Evolutionary conservation across 2,113 vertebrate species (phyloP).

Genomic region (Myotis davidii): DNA sequence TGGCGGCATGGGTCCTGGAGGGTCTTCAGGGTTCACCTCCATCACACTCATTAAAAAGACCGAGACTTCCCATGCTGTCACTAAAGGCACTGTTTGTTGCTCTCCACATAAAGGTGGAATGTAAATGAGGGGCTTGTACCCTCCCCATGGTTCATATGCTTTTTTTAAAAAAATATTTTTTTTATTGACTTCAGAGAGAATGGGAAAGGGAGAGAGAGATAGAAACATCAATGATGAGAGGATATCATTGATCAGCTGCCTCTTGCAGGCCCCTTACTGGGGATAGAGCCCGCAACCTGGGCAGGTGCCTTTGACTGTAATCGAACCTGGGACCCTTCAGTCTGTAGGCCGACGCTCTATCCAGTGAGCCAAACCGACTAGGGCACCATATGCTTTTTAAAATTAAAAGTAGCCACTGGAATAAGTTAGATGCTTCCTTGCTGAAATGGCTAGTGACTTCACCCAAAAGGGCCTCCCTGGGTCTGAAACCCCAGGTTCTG

Average conservation of each 20-base stretch:
- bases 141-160: background rate
- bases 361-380: no score
- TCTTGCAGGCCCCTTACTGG: no score
- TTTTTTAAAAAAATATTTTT: background rate
- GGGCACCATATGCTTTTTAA: no score
- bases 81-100: background rate
- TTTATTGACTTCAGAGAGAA: no score
- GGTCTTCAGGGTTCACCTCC: background rate
- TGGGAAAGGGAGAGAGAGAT: no score
- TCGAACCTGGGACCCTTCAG: no score
- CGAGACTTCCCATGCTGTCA: background rate
- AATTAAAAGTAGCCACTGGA: background rate
- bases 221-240: no score
- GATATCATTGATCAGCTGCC: no score
- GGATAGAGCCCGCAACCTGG: no score
- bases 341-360: no score
- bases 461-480: background rate
- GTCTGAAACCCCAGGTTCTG: background rate
- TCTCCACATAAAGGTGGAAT: background rate
- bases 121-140: fast-evolving
- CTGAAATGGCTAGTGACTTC: background rate
- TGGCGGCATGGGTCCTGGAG: background rate
- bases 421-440: background rate
- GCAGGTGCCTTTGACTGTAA: no score
- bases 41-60: background rate